These are phyloP conservation scores for Halichoeres trimaculatus DNA, from an alignment of 2,113 vertebrate genomes.

Conservation along the genomic window DNA sequence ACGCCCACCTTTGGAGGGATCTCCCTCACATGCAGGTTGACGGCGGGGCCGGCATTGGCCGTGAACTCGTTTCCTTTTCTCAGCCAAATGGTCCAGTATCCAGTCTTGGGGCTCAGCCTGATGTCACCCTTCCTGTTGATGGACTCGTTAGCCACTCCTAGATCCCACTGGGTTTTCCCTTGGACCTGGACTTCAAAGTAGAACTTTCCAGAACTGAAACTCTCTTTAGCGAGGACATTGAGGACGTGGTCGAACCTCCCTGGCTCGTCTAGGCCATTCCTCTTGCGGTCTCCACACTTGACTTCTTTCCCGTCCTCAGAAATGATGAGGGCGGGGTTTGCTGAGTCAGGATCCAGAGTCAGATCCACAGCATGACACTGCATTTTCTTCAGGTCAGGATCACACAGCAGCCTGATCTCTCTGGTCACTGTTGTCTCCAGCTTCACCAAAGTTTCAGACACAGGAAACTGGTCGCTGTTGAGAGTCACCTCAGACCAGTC, in stretches of 20 bases:
- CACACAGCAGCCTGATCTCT: slow-evolving; percentile 55
- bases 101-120: slow-evolving; percentile 48
- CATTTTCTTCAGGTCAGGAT: slow-evolving; percentile 54
- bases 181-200: slow-evolving; percentile 67
- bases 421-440: slow-evolving; percentile 37
- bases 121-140: slow-evolving; percentile 64
- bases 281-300: not conserved
- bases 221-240: slow-evolving; percentile 57
- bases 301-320: slow-evolving; percentile 65
- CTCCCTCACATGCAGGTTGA: slow-evolving; percentile 18
- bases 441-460: slow-evolving; percentile 5
- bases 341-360: slow-evolving; percentile 63
- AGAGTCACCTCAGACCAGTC: slow-evolving; percentile 44
- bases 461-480: not conserved
- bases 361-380: slow-evolving; percentile 55
- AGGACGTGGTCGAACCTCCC: slow-evolving; percentile 50
- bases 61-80: slow-evolving; percentile 38
- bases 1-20: slow-evolving; percentile 56
- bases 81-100: slow-evolving; percentile 67
- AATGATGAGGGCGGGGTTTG: slow-evolving; percentile 43
- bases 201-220: slow-evolving; percentile 53
- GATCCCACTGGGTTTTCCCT: slow-evolving; percentile 60
- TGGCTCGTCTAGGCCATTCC: not conserved
- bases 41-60: slow-evolving; percentile 26
- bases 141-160: slow-evolving; percentile 55